Percentiles rank a stretch among this genome's conserved stretches.
Conservation (phyloP, 2,888 invertebrate species). For the Acheta domesticus region DNA sequence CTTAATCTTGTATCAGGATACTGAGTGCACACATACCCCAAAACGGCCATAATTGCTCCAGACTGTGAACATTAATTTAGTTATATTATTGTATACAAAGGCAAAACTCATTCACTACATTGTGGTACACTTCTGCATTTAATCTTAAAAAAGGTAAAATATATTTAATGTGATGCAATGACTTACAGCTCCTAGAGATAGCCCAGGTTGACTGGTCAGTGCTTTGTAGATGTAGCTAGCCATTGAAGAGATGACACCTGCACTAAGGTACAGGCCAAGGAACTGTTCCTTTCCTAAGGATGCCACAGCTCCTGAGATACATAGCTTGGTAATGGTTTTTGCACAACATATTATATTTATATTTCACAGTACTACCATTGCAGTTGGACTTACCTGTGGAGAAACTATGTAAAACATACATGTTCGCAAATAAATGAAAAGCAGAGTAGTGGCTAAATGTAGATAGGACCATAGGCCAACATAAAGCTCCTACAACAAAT, state of each 20-base stretch:
- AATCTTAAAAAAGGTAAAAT: background rate
- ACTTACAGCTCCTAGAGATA: slow-evolving; percentile 91
- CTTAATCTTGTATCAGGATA: slow-evolving; percentile 85
- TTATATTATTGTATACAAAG: background rate
- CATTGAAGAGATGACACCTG: slow-evolving; percentile 83
- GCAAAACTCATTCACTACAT: background rate
- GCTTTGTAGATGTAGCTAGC: slow-evolving; percentile 80
- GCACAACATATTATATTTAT: background rate
- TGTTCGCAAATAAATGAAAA: slow-evolving; percentile 86
- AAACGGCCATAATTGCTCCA: slow-evolving; percentile 88
- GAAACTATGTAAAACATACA: slow-evolving; percentile 93
- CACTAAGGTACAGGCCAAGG: slow-evolving; percentile 81
- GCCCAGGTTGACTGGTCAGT: slow-evolving; percentile 61
- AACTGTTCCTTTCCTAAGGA: slow-evolving; percentile 89
- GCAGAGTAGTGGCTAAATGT: slow-evolving; percentile 89
- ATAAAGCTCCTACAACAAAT: slow-evolving; percentile 60
- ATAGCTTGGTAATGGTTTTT: slow-evolving; percentile 35
- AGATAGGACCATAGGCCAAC: slow-evolving; percentile 88
- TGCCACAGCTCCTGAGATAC: slow-evolving; percentile 59
- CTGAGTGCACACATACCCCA: slow-evolving; percentile 82
- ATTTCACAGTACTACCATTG: slow-evolving; percentile 19
- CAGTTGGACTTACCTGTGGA: slow-evolving; percentile 50
- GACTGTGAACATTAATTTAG: slow-evolving; percentile 63
- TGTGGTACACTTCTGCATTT: background rate
- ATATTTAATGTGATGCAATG: too few relatives aligned